phyloP scores from a whole-genome alignment of 2,888 invertebrate species.

The Graphium colonna region DNA sequence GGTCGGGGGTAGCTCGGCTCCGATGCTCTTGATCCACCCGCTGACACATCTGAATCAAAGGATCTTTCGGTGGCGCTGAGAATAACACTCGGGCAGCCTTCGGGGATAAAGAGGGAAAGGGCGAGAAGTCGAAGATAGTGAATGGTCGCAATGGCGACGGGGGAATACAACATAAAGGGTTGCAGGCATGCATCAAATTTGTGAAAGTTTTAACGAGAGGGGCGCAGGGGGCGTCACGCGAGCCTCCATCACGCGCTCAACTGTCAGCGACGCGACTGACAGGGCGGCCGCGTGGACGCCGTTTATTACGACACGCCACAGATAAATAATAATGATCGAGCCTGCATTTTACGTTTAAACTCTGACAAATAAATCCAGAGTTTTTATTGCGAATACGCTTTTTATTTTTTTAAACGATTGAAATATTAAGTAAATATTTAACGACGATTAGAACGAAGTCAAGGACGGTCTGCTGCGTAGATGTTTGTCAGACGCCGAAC shows the following conservation, averaged over 20 bases:
- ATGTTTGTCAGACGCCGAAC: neutral
- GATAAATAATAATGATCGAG: slow-evolving; percentile 2
- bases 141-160: slow-evolving; percentile 43
- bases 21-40: slow-evolving; percentile 45
- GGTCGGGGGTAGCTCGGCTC: slow-evolving; percentile 30
- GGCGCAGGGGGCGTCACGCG: slow-evolving; percentile 52
- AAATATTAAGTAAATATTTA: no score
- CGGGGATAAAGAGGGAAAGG: slow-evolving; percentile 44
- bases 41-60: slow-evolving; percentile 57
- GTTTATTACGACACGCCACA: slow-evolving; percentile 17
- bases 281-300: slow-evolving; percentile 18
- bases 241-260: slow-evolving; percentile 58
- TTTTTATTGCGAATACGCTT: no score
- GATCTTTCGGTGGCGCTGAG: slow-evolving; percentile 41
- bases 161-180: slow-evolving; percentile 66
- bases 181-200: slow-evolving; percentile 63
- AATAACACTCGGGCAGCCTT: slow-evolving; percentile 39
- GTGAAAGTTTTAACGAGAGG: slow-evolving; percentile 70
- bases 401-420: no score
- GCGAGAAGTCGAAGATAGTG: slow-evolving; percentile 47
- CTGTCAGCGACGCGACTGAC: slow-evolving; percentile 50
- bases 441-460: neutral
- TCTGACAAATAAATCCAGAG: no score
- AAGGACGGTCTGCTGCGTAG: neutral
- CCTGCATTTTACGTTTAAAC: neutral